These are phyloP conservation scores for Pelvicachromis taeniatus DNA, from an alignment of 2,113 vertebrate genomes.

Conservation along the genomic window DNA sequence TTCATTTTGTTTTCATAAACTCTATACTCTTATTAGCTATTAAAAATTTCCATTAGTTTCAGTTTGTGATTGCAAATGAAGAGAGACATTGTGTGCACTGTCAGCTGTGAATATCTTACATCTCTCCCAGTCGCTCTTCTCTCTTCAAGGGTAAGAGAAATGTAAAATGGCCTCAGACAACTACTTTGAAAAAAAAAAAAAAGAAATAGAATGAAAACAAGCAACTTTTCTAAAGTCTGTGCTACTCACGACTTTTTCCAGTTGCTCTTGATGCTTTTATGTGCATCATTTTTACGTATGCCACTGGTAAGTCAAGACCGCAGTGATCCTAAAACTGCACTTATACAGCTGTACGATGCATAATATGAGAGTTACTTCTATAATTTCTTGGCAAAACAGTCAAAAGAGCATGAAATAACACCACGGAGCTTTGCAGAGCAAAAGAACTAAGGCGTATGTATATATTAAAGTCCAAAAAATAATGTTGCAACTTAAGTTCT, in stretches of 20 bases:
- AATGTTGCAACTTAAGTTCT: neutral
- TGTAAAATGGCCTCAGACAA: neutral
- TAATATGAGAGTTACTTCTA: neutral
- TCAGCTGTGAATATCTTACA: neutral
- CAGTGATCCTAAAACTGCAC: neutral
- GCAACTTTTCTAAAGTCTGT: neutral
- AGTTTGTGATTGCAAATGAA: neutral
- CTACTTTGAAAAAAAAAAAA: neutral
- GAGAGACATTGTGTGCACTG: neutral
- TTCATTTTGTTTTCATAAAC: neutral
- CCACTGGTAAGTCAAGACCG: neutral
- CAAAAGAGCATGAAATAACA: neutral
- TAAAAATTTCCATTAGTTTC: slow-evolving; percentile 38
- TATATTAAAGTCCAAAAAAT: neutral
- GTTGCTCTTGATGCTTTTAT: neutral
- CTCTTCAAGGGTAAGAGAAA: neutral
- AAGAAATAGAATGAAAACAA: neutral
- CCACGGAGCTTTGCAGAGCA: neutral
- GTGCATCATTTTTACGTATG: neutral
- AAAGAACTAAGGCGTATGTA: neutral
- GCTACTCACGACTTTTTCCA: neutral
- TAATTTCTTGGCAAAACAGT: neutral
- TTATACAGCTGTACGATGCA: neutral
- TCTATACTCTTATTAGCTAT: slow-evolving; percentile 12
- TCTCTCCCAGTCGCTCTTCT: neutral